These are phyloP conservation scores for Pegoplata infirma DNA, from an alignment of 2,888 invertebrate species.

Conservation along the genomic window DNA sequence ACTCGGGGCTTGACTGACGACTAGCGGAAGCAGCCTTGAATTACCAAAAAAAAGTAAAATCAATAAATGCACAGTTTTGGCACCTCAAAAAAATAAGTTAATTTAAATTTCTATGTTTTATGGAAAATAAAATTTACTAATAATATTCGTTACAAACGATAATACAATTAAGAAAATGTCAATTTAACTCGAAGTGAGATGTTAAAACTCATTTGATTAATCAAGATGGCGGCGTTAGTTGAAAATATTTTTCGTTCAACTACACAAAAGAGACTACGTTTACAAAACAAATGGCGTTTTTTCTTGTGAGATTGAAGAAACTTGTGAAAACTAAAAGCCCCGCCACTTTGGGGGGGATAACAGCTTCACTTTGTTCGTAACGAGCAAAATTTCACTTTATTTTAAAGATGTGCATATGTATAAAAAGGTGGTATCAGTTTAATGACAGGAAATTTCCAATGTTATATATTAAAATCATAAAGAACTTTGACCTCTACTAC, in stretches of 20 bases:
- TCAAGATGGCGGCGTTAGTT: slow-evolving; percentile 58
- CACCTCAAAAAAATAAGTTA: not conserved
- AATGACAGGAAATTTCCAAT: not conserved
- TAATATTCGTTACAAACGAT: not conserved
- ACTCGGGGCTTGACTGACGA: slow-evolving; percentile 48
- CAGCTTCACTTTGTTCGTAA: slow-evolving; percentile 31
- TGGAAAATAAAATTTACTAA: not conserved
- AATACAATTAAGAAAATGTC: not conserved
- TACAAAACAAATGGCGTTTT: slow-evolving; percentile 57
- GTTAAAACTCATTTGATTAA: slow-evolving; percentile 33
- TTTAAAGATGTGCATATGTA: not conserved
- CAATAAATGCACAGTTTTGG: slow-evolving; percentile 50
- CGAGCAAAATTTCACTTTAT: slow-evolving; percentile 30
- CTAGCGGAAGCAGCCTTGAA: slow-evolving; percentile 63
- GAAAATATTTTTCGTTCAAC: slow-evolving; percentile 45
- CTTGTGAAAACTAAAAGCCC: slow-evolving; percentile 37
- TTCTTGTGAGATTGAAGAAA: slow-evolving; percentile 42
- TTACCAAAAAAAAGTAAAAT: slow-evolving; percentile 43
- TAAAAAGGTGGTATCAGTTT: too few relatives aligned
- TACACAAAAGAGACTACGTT: slow-evolving; percentile 44
- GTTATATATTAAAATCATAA: not conserved
- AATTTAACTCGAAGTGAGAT: not conserved
- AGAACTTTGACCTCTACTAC: slow-evolving; percentile 49
- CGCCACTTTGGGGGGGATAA: slow-evolving; percentile 20
- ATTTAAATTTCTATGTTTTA: not conserved